Base-by-base conservation (phyloP, 2,888 invertebrate species). In the Scelioninae gen. 1 region DNA sequence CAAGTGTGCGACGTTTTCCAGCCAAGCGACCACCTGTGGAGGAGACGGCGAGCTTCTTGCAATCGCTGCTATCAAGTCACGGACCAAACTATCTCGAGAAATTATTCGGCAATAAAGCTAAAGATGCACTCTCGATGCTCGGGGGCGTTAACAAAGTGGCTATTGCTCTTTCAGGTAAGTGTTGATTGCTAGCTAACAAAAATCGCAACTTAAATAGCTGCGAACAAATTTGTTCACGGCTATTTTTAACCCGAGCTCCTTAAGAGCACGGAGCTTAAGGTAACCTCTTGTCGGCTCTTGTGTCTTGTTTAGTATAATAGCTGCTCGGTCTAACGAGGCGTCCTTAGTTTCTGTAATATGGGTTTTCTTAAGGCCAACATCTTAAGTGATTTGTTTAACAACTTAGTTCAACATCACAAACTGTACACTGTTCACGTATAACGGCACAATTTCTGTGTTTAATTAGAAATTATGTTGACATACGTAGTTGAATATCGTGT, bases 61-160 rank as follows among this genome's bases (percentile, higher is more conserved):
- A 98, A 92, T 98, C 98, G 23, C 94, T 99, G 87, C 94, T 99
- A 89, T 97, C 97, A 58, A 98, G 98, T 85, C 98, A 98, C 92
- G 98, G 98, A 84, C 98, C 98, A 86, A 98, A 98, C 94, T 98
- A 98, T 93, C 94, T 98, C 92, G 98, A 98, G 93, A 99, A 98
- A 93, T 94, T 98, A 78, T 99, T 99, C 91, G 98, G 98, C 65
- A 96, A 96, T 92, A 98, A 98, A 93, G 98, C 98, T 34, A 94
- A 98, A 86, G 97, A 98, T 91, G 97, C 98, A 2, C 94, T 98
- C 71, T 96, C 96, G 87, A 98, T 97, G 2, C 94, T 99, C 81
- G 98, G 98, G 51, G 98, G 98, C 51, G 97, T 98, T 15, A 97
- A 98, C 90, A 97, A 97, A 93, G 98, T 99, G 66, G 98, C 98